Evolutionary conservation across 2,797 vertebrate genomes (phyloP), one percentile per base, ranked within the genome.

Genomic region (Rhabdophis nuchalis): DNA sequence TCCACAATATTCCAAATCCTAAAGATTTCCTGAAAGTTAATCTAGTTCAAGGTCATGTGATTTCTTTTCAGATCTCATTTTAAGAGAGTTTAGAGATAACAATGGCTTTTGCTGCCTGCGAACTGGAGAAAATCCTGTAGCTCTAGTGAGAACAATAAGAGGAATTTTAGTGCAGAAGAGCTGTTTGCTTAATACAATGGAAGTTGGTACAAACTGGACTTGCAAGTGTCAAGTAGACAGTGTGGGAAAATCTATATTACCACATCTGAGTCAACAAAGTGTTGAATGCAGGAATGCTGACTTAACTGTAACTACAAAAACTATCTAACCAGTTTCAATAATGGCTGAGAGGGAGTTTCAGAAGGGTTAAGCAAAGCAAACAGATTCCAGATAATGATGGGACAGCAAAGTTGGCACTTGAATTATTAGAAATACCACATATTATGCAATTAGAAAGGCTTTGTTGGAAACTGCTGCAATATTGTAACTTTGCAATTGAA

Each of bases 21-120:
- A 96, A 97, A 97, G 97, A 97, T 97, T 97, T 98, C 97, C 98
- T 97, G 97, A 97, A 97, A 95, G 94, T 96, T 98, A 97, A 98
- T 98, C 97, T 97, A 96, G 96, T 97, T 97, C 97, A 96, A 97
- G 97, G 97, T 98, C 97, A 97, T 96, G 96, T 96, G 96, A 96
- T 95, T 88, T 97, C 97, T 97, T 97, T 98, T 97, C 96, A 97
- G 96, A 97, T 97, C 97, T 95, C 97, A 96, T 97, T 97, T 97
- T 96, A 96, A 97, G 96, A 97, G 93, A 94, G 93, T 97, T 97
- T 97, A 96, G 95, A 91, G 93, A 95, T 94, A 97, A 98, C 97
- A 98, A 97, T 97, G 95, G 95, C 60, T 97, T 97, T 94, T 96
- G 95, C 97, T 97, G 96, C 95, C 95, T 93, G 96, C 64, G 85